Evolutionary conservation across 2,888 invertebrate genomes (phyloP).

Genomic region (Hoplodrina blanda): DNA sequence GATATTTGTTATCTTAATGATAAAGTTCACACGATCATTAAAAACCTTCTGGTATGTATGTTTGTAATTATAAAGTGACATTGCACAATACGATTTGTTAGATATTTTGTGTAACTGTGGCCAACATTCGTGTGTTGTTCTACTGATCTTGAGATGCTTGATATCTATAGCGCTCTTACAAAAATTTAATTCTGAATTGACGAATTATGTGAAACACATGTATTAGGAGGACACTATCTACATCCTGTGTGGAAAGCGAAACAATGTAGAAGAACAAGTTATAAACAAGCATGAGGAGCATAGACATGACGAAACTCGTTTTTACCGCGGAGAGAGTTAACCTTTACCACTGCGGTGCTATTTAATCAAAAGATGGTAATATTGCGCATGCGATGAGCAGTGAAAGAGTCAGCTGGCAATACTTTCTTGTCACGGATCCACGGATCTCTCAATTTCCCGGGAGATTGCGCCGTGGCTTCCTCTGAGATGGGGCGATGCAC

Average conservation of each 20-base stretch:
- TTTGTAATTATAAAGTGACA: slow-evolving; percentile 55
- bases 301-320: slow-evolving; percentile 57
- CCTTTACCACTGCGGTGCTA: slow-evolving; percentile 55
- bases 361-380: slow-evolving; percentile 59
- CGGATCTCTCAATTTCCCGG: slow-evolving; percentile 56
- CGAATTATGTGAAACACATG: not conserved
- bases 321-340: slow-evolving; percentile 63
- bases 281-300: slow-evolving; percentile 26
- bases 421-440: slow-evolving; percentile 61
- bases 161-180: not conserved
- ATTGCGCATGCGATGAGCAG: slow-evolving; percentile 31
- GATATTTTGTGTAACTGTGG: slow-evolving; percentile 40
- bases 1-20: slow-evolving; percentile 48
- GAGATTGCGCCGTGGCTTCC: slow-evolving; percentile 49
- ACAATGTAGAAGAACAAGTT: slow-evolving; percentile 46
- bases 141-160: slow-evolving; percentile 31
- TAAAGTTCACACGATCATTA: slow-evolving; percentile 62
- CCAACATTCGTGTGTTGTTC: slow-evolving; percentile 22
- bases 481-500: slow-evolving; percentile 35
- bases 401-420: slow-evolving; percentile 29
- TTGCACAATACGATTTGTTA: slow-evolving; percentile 38
- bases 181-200: not conserved
- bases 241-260: slow-evolving; percentile 39
- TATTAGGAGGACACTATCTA: slow-evolving; percentile 3
- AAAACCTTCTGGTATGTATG: slow-evolving; percentile 41